Percentiles rank a stretch among this genome's conserved stretches.
Evolutionary conservation across 2,113 vertebrate species (phyloP).

Genomic region (Rhinoderma darwinii): DNA sequence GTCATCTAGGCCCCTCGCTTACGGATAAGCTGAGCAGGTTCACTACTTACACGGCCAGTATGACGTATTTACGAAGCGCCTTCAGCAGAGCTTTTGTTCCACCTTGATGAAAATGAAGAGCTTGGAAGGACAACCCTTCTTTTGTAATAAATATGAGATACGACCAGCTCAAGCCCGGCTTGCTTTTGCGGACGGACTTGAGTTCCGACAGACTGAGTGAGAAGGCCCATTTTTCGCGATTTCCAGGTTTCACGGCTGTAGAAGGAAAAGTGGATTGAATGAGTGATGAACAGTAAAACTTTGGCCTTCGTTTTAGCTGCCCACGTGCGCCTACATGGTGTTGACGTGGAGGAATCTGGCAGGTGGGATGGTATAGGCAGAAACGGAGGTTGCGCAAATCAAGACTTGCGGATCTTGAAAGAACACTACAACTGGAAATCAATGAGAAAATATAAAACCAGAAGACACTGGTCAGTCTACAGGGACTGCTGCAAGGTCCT

Average conservation of each 20-base stretch:
- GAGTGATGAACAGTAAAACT: neutral
- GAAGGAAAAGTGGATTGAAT: neutral
- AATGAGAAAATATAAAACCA: no score
- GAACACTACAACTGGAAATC: no score
- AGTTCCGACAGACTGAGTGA: slow-evolving; percentile 86
- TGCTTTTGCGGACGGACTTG: slow-evolving; percentile 84
- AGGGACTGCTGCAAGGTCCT: no score
- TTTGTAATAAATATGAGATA: slow-evolving; percentile 88
- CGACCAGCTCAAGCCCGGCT: slow-evolving; percentile 86
- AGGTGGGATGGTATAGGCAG: no score
- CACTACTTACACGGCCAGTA: slow-evolving; percentile 75
- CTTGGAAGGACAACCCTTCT: slow-evolving; percentile 83
- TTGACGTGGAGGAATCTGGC: neutral
- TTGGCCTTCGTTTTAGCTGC: no score
- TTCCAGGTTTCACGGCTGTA: slow-evolving; percentile 60
- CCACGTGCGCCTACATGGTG: no score
- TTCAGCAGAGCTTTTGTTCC: slow-evolving; percentile 85
- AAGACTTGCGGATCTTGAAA: no score
- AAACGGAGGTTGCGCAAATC: no score
- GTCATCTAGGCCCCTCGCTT: neutral
- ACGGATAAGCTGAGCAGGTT: neutral
- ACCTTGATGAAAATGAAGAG: slow-evolving; percentile 89
- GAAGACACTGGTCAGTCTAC: no score
- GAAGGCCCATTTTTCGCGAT: slow-evolving; percentile 83
- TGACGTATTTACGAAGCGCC: slow-evolving; percentile 82